Evolutionary conservation across 2,113 vertebrate genomes (phyloP).

Genomic region (Gobius niger): DNA sequence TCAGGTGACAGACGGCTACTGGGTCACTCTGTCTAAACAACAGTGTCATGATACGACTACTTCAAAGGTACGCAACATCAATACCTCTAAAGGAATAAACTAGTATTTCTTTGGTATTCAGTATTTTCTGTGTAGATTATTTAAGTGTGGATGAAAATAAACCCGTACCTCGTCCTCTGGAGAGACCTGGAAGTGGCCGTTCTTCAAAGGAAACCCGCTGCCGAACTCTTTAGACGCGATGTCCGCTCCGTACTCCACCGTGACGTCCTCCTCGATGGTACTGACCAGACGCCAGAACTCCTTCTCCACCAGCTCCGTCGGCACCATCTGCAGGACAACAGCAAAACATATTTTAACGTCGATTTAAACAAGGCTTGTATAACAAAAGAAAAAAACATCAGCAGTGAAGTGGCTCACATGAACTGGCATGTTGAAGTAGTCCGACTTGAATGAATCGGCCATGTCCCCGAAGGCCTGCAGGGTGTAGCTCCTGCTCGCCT

Average conservation of each 20-base stretch:
- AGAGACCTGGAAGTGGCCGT: conserved; percentile 84
- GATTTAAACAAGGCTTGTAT: background rate
- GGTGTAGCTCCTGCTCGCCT: conserved; percentile 91
- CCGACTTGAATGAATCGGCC: conserved; percentile 97
- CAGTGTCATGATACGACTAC: background rate
- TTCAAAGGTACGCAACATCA: too few species aligned
- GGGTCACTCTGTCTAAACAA: background rate
- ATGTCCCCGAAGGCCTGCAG: conserved; percentile 94
- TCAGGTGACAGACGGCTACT: background rate
- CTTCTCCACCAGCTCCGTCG: conserved; percentile 96
- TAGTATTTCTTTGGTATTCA: too few species aligned
- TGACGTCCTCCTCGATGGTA: conserved; percentile 97
- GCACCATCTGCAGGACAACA: conserved; percentile 86
- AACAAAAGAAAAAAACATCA: background rate
- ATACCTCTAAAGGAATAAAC: too few species aligned
- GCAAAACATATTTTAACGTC: too few species aligned
- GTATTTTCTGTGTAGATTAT: too few species aligned
- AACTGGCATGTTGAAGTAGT: conserved; percentile 99
- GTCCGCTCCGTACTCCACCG: conserved; percentile 96
- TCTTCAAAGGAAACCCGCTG: conserved; percentile 93
- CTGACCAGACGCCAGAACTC: conserved; percentile 98
- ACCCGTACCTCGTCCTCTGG: conserved; percentile 88
- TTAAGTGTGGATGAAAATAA: background rate
- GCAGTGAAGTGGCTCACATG: conserved; percentile 83
- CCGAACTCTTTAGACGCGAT: conserved; percentile 98